Evolutionary conservation across 1,140 invertebrate species (phyloP), one percentile per base, ranked within the genome.

Genomic region (Cherax destructor): DNA sequence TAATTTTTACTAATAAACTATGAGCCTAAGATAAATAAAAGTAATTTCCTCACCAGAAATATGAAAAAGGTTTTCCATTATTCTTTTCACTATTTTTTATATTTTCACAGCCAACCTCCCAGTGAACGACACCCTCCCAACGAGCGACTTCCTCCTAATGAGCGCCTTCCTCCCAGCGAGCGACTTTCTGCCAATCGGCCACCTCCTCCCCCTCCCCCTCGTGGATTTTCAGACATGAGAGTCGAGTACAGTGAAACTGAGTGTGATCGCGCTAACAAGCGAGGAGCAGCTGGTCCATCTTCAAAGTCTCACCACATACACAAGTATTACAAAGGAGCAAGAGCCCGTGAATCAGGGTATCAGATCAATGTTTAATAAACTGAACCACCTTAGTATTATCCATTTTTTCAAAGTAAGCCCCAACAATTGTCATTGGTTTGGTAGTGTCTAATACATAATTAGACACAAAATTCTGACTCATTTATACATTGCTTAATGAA

Each of bases 221-320:
- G 74, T 11, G 85, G 85, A 41, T 86, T 86, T 78, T 86, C 85
- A 76, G 85, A 86, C 50, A 49, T 52, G n/a, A 78, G 85, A 72
- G 69, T 69, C 18, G 74, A 86, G 30, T 86, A 59, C 74, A 76
- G 74, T 47, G 72, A 86, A 47, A 78, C 85, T 4, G 85, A 86
- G 11, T 86, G 85, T 61, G 85, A 86, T 18, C 72, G 85, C 11
- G 49, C 30, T 16, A 72, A 69, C 11, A 77, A 78, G 30, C 47
- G 69, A 61, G 74, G 47, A 24, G 72, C 52, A 83, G 52, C 61
- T 21, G 81, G 30, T 41, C 59, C 81, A 69, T 69, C 81, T 47
- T 86, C 85, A 47, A 86, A 86, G 74, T 86, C 85, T 18, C 85
- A 86, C 74, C 85, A 86, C 85, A 49, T 86, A n/a, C 85, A 86